phyloP scores from a whole-genome alignment of 2,797 vertebrate genomes.

The Chaetophractus vellerosus region DNA sequence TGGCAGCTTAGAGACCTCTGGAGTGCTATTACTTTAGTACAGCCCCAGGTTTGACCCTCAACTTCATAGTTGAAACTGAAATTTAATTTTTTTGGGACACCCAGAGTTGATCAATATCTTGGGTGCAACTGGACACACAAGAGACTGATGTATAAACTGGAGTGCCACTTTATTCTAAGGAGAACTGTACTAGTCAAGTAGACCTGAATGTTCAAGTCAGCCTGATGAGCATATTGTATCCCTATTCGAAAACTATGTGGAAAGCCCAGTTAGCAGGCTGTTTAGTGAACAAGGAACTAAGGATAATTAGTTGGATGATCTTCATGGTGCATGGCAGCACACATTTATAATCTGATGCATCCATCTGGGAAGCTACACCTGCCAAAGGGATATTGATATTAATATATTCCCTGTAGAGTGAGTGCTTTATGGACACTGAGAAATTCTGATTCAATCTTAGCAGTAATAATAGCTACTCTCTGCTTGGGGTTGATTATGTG shows the following conservation, averaged over 20 bases:
- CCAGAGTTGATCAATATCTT: background rate
- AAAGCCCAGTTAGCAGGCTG: background rate
- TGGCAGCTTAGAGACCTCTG: background rate
- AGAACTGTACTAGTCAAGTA: background rate
- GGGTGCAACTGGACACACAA: background rate
- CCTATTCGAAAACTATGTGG: background rate
- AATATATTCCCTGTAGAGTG: background rate
- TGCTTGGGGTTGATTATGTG: background rate
- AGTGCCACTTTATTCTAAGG: background rate
- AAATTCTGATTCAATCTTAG: constrained; percentile 4
- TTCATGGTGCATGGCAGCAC: background rate
- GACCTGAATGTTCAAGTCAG: background rate
- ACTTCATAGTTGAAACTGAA: background rate
- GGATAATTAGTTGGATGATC: background rate
- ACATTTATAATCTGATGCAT: background rate
- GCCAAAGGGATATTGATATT: background rate
- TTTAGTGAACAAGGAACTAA: constrained; percentile 3
- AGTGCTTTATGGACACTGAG: background rate
- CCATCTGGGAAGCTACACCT: constrained; percentile 25
- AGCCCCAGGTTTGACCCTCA: background rate
- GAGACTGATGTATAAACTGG: background rate
- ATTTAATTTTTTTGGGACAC: background rate
- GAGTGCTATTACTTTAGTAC: background rate
- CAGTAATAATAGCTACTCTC: background rate
- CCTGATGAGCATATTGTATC: background rate